These are phyloP conservation scores for Hybognathus amarus DNA, from an alignment of 2,797 vertebrate species.

Conservation along the genomic window DNA sequence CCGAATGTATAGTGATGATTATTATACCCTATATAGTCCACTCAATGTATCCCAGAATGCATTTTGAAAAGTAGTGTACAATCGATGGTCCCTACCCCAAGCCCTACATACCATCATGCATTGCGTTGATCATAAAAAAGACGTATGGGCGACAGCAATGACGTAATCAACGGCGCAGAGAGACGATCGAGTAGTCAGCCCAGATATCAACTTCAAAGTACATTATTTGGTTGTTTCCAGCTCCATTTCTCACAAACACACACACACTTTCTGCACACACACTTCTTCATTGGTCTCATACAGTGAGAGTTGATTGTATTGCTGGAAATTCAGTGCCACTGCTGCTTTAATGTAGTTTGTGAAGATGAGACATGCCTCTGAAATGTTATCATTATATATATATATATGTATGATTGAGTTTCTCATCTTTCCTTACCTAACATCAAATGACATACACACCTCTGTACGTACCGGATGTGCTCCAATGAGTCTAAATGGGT, in stretches of 20 bases:
- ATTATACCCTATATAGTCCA: too few relatives aligned
- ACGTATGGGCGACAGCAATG: too few relatives aligned
- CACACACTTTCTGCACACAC: too few relatives aligned
- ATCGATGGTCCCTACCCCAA: too few relatives aligned
- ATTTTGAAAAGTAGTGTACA: too few relatives aligned
- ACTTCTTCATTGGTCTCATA: slow-evolving; percentile 5
- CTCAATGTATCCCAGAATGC: too few relatives aligned
- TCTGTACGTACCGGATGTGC: not conserved
- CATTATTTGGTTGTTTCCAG: not conserved
- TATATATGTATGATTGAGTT: not conserved
- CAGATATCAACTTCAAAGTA: not conserved
- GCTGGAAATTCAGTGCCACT: slow-evolving; percentile 5
- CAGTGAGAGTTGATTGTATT: slow-evolving; percentile 10
- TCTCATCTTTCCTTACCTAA: not conserved
- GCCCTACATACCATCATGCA: too few relatives aligned
- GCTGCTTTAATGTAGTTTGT: not conserved
- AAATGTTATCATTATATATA: not conserved
- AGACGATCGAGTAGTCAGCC: too few relatives aligned
- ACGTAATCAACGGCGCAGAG: too few relatives aligned
- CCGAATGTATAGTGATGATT: too few relatives aligned
- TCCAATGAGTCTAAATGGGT: not conserved
- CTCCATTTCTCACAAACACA: not conserved
- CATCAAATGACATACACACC: not conserved
- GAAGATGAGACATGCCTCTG: not conserved
- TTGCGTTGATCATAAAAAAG: too few relatives aligned